Evolutionary conservation across 2,113 vertebrate genomes (phyloP), one percentile per base, ranked within the genome.

Genomic region (Corydoras maculifer): DNA sequence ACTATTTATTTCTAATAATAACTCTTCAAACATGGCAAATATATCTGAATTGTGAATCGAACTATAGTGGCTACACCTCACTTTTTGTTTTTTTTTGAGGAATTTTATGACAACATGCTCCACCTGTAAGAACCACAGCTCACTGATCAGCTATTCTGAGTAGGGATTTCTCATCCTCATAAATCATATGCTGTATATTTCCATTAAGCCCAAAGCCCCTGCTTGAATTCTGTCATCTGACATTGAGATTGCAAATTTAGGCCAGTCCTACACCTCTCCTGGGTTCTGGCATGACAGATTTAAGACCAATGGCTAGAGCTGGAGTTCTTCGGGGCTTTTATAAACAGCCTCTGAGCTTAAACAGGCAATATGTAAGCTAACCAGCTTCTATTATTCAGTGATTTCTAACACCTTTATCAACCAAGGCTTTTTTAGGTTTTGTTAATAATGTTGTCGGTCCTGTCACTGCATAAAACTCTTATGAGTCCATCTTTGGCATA

Each of bases 171-270:
- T 25, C 74, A 79, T 76, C 72, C 77, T 77, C 84, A 87, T 85
- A 85, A 86, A 85, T 88, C 83, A 86, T 79, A 57, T 2, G 32
- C 63, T 70, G 70, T 70, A 50, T 79, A 73, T 73, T 80, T 66
- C 73, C 58, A 54, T 69, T 68, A 70, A 70, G 65, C 65, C 75
- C 75, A 71, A 75, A 74, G 75, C 62, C 43, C 62, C 61, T n/a
- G 59, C 68, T 76, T 70, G 70, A 75, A 66, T 71, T 49, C 61
- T 55, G 65, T 74, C 59, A 62, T 35, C 43, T 74, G 65, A 80
- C 73, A 68, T 54, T 64, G 67, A 79, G 81, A 81, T 70, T 77
- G 80, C 66, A 77, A 77, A 82, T 83, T 73, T 81, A 87, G 79
- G 73, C 72, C 67, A 60, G 70, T 76, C 66, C 76, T 72, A 70